Evolutionary conservation across 2,113 vertebrate species (phyloP).

Genomic region (Blennius ocellaris): DNA sequence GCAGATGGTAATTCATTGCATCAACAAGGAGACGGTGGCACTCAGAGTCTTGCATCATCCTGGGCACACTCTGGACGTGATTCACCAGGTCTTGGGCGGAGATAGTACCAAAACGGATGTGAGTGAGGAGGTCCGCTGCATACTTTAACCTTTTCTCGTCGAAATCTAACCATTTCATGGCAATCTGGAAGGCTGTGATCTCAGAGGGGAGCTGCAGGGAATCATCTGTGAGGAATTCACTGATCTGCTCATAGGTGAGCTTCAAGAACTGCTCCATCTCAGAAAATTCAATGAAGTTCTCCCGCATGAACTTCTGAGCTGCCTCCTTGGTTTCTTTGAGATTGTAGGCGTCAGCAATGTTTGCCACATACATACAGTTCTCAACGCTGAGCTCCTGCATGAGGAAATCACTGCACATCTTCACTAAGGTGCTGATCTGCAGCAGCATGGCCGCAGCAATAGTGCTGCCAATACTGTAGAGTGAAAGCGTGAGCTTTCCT

Average conservation of each 20-base stretch:
- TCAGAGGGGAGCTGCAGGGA: slow-evolving; percentile 96
- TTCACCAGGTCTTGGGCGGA: slow-evolving; percentile 96
- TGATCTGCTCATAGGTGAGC: slow-evolving; percentile 98
- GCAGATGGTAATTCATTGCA: slow-evolving; percentile 98
- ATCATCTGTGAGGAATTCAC: slow-evolving; percentile 95
- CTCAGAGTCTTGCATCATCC: slow-evolving; percentile 98
- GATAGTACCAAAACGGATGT: slow-evolving; percentile 97
- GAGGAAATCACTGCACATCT: slow-evolving; percentile 98
- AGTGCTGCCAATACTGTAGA: slow-evolving; percentile 96
- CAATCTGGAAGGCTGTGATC: slow-evolving; percentile 97
- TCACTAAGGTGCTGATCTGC: slow-evolving; percentile 93
- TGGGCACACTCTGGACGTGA: slow-evolving; percentile 93
- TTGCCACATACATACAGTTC: slow-evolving; percentile 97
- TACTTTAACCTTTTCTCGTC: slow-evolving; percentile 97
- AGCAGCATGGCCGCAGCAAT: slow-evolving; percentile 93
- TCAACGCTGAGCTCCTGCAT: slow-evolving; percentile 95
- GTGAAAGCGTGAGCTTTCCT: slow-evolving; percentile 94
- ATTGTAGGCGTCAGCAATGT: slow-evolving; percentile 95
- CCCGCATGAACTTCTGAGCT: slow-evolving; percentile 94
- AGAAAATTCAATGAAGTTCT: slow-evolving; percentile 98
- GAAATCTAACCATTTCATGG: slow-evolving; percentile 98
- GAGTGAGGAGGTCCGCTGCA: slow-evolving; percentile 91
- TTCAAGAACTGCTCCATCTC: slow-evolving; percentile 99
- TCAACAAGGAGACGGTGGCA: slow-evolving; percentile 98
- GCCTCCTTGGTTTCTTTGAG: slow-evolving; percentile 92